phyloP scores from a whole-genome alignment of 53 echinoderm and acorn worm genomes.

The Crossaster papposus region DNA sequence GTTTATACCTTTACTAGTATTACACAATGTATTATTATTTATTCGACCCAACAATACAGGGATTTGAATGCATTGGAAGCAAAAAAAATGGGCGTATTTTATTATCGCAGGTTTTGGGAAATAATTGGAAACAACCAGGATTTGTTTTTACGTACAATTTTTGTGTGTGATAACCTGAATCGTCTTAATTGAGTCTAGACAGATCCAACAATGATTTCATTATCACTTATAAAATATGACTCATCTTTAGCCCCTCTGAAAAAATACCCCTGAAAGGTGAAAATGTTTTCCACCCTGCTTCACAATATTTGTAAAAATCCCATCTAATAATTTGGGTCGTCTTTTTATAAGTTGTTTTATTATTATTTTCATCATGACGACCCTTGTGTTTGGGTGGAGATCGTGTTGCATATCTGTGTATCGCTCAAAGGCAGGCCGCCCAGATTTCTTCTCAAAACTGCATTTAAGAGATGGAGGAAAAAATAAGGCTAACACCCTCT shows the following conservation, averaged over 20 bases:
- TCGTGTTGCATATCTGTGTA: constrained; percentile 55
- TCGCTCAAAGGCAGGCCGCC: constrained; percentile 45
- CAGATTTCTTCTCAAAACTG: constrained; percentile 14
- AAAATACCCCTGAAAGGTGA: neutral
- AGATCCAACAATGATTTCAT: constrained; percentile 35
- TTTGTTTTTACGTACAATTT: neutral
- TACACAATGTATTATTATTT: too few species aligned
- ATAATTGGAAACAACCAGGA: neutral
- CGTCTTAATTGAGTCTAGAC: neutral
- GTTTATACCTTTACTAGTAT: too few species aligned
- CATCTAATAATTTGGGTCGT: constrained; percentile 30
- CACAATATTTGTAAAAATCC: constrained; percentile 25
- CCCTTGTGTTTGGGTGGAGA: constrained; percentile 39
- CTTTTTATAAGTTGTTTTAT: neutral
- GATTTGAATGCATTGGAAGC: neutral
- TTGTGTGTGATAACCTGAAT: neutral
- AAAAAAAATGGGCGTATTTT: neutral
- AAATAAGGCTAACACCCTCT: constrained; percentile 46
- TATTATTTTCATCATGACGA: neutral
- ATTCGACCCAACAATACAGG: too few species aligned
- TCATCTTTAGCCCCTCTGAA: constrained; percentile 12
- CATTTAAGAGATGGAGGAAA: neutral
- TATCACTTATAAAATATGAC: constrained; percentile 38
- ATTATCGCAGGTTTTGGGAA: neutral
- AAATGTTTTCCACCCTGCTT: neutral